Conservation (phyloP, 2,888 invertebrate species). For the Apodemia mormo region DNA sequence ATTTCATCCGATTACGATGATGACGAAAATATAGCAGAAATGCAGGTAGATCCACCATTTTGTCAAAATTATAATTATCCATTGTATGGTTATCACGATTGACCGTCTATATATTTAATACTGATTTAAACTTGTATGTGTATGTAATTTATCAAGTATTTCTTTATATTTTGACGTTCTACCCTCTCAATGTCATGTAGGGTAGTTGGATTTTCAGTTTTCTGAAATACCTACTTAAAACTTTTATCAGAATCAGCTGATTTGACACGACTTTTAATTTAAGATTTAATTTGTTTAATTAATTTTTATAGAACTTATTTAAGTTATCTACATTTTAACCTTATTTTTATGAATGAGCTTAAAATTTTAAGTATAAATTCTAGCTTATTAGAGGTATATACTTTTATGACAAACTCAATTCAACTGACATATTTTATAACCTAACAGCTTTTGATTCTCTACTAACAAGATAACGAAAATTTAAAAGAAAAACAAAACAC, state of each 20-base stretch:
- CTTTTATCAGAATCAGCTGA: neutral
- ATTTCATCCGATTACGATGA: constrained; percentile 3
- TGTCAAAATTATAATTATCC: neutral
- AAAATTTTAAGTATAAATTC: too few species aligned
- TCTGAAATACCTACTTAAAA: neutral
- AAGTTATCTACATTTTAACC: neutral
- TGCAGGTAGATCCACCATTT: constrained; percentile 15
- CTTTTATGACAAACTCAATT: too few species aligned
- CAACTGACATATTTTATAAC: too few species aligned
- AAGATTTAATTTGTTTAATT: neutral
- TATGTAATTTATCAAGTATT: neutral
- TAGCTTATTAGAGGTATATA: too few species aligned
- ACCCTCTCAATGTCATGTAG: neutral
- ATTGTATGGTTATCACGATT: too few species aligned
- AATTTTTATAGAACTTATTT: neutral
- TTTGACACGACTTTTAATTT: neutral
- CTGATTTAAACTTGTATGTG: neutral
- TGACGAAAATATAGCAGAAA: constrained; percentile 7
- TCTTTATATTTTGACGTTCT: neutral
- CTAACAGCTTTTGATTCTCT: too few species aligned
- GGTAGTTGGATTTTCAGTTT: constrained; percentile 2
- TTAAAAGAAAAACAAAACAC: too few species aligned
- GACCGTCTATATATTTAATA: too few species aligned
- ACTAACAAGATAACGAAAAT: too few species aligned
- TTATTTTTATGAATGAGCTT: neutral